These are phyloP conservation scores for Agrilus planipennis DNA, from an alignment of 1,140 invertebrate species.

Conservation along the genomic window DNA sequence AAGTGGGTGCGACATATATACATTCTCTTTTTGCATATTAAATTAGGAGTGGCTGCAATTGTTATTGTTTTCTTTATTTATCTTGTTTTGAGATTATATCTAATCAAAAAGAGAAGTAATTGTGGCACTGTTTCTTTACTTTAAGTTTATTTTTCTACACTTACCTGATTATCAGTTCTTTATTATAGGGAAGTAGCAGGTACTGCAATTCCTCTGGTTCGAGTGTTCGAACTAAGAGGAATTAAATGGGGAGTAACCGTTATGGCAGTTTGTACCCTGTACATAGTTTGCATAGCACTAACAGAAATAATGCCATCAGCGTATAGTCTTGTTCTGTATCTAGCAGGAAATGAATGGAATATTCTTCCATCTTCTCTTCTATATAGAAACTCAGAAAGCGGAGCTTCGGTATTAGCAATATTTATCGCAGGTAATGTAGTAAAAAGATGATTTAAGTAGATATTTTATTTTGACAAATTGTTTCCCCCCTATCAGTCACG, in stretches of 20 bases:
- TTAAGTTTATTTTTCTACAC: not conserved
- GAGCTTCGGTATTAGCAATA: slow-evolving; percentile 52
- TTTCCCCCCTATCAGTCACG: too few species aligned
- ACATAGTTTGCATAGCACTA: slow-evolving; percentile 44
- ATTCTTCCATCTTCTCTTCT: slow-evolving; percentile 49
- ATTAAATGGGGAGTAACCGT: slow-evolving; percentile 48
- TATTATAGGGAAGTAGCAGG: slow-evolving; percentile 26
- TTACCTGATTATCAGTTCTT: not conserved
- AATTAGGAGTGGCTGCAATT: too few species aligned
- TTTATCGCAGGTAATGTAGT: slow-evolving; percentile 50
- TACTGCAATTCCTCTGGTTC: slow-evolving; percentile 46
- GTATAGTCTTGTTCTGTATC: slow-evolving; percentile 42
- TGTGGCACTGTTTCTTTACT: too few species aligned
- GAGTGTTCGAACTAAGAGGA: slow-evolving; percentile 45
- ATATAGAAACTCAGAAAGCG: slow-evolving; percentile 49
- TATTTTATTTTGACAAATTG: too few species aligned
- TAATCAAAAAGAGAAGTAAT: too few species aligned
- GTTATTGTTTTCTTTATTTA: too few species aligned
- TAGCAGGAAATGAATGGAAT: slow-evolving; percentile 51
- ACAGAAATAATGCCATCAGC: slow-evolving; percentile 48
- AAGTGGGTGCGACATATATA: too few species aligned
- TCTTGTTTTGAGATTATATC: too few species aligned
- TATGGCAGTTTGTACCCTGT: slow-evolving; percentile 46
- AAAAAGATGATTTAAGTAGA: too few species aligned
- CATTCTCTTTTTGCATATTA: too few species aligned